Percentiles rank a stretch among this genome's conserved stretches.
Conservation (phyloP, 2,888 invertebrate species). For the Diplolepis rosae region DNA sequence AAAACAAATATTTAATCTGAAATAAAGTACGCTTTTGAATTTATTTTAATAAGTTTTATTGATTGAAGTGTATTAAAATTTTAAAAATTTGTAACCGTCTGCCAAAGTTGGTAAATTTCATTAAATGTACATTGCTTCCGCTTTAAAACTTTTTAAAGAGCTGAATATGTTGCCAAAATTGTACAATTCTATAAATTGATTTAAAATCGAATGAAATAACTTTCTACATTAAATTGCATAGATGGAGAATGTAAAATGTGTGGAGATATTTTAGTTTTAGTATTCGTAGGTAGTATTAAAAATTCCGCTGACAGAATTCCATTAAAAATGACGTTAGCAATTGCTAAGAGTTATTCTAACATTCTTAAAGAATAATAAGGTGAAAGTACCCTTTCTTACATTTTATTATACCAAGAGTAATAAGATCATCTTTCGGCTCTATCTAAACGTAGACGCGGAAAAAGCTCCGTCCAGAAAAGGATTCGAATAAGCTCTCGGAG, state of each 20-base stretch:
- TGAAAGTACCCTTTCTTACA: conserved; percentile 19
- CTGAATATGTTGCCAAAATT: too few species aligned
- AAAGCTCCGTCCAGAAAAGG: conserved; percentile 17
- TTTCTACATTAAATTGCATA: neutral
- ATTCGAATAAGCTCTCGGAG: conserved; percentile 20
- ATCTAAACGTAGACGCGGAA: conserved; percentile 25
- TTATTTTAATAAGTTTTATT: too few species aligned
- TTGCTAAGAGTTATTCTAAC: neutral
- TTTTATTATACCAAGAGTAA: conserved; percentile 20
- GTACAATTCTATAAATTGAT: neutral
- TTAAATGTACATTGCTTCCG: neutral
- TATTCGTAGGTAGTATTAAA: neutral
- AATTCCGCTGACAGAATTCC: neutral
- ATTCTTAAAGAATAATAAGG: conserved; percentile 25
- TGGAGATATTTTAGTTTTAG: neutral
- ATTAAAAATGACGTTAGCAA: conserved; percentile 3
- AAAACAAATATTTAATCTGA: too few species aligned
- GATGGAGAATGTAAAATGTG: neutral
- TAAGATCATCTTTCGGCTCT: conserved; percentile 29
- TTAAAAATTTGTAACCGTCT: too few species aligned
- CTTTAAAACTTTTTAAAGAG: too few species aligned
- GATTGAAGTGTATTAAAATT: too few species aligned
- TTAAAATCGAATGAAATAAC: neutral
- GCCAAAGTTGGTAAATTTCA: too few species aligned
- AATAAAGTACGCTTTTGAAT: too few species aligned